Conservation (phyloP, 2,888 invertebrate species). For the Euspilapteryx auroguttella region DNA sequence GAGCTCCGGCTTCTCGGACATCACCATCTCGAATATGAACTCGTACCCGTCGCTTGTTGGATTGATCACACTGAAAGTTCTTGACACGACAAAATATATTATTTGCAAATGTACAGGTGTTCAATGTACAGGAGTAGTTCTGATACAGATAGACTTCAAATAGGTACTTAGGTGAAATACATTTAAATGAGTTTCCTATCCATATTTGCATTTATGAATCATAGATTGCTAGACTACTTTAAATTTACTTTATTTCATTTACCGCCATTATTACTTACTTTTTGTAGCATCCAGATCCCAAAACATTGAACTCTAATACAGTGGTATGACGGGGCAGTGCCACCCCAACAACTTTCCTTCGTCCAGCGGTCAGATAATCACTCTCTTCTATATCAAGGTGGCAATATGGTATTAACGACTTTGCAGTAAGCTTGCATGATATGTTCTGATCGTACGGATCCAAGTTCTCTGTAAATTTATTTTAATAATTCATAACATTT, state of each 20-base stretch:
- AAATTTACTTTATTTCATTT: too few relatives aligned
- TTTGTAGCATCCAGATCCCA: conserved; percentile 63
- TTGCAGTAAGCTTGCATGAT: conserved; percentile 52
- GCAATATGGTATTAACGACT: conserved; percentile 68
- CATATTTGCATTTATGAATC: too few relatives aligned
- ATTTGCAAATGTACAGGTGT: too few relatives aligned
- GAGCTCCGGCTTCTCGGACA: conserved; percentile 36
- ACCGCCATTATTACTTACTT: conserved; percentile 29
- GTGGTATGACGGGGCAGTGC: conserved; percentile 45
- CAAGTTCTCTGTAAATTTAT: conserved; percentile 32
- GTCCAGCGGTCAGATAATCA: conserved; percentile 59
- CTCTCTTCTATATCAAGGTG: conserved; percentile 71
- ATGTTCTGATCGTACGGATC: conserved; percentile 58
- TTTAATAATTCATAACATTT: neutral
- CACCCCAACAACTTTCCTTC: conserved; percentile 31
- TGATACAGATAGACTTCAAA: too few relatives aligned
- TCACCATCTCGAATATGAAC: conserved; percentile 59
- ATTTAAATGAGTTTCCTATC: too few relatives aligned
- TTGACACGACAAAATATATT: too few relatives aligned
- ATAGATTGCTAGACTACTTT: too few relatives aligned
- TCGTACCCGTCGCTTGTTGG: conserved; percentile 64
- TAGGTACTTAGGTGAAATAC: too few relatives aligned
- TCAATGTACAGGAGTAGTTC: too few relatives aligned
- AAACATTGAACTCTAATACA: conserved; percentile 66
- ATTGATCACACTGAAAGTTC: conserved; percentile 66